Percentiles rank a stretch among this genome's conserved stretches.
Evolutionary conservation across 1,140 invertebrate species (phyloP).

Genomic region (Caligus rogercresseyi): DNA sequence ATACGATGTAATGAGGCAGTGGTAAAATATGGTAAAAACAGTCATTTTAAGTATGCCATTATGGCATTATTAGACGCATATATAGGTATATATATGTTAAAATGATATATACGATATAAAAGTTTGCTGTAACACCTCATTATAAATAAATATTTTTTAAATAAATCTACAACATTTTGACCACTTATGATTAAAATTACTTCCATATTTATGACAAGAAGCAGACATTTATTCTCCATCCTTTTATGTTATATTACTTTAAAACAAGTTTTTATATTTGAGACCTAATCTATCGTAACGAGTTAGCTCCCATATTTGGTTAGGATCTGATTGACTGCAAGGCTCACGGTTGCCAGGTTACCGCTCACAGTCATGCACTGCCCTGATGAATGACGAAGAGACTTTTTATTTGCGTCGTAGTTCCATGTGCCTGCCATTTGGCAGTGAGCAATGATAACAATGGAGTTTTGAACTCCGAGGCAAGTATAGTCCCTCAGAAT

Average conservation of each 20-base stretch:
- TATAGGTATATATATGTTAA: too few relatives aligned
- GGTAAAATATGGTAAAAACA: too few relatives aligned
- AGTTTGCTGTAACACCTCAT: too few relatives aligned
- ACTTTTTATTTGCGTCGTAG: background rate
- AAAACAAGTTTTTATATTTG: background rate
- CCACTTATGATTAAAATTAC: background rate
- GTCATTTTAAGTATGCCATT: too few relatives aligned
- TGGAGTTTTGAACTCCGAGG: constrained; percentile 2
- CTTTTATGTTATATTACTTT: too few relatives aligned
- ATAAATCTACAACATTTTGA: background rate
- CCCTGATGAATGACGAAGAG: background rate
- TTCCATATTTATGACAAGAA: background rate
- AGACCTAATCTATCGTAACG: background rate
- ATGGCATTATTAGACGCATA: too few relatives aligned
- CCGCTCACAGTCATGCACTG: background rate
- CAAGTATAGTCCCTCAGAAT: constrained; percentile 10
- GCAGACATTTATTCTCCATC: background rate
- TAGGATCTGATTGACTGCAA: background rate
- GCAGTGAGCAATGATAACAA: background rate
- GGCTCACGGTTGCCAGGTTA: background rate
- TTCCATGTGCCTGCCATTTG: background rate
- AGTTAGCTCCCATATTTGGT: background rate
- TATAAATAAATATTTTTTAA: background rate
- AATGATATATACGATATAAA: too few relatives aligned
- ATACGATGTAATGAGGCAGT: too few relatives aligned